phyloP scores from a whole-genome alignment of 1,140 invertebrate species.

The Zaprionus tsacasi region DNA sequence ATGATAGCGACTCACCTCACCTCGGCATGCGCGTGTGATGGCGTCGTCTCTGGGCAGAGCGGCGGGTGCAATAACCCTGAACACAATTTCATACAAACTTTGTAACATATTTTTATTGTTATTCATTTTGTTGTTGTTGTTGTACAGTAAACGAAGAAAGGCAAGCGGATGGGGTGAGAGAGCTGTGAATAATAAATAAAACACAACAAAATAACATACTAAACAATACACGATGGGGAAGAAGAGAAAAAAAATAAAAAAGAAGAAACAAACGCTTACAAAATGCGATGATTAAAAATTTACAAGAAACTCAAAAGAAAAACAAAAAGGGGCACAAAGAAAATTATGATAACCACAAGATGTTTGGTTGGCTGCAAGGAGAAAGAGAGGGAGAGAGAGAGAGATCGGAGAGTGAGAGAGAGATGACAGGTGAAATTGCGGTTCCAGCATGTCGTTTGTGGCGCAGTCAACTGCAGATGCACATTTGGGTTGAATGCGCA shows the following conservation, averaged over 20 bases:
- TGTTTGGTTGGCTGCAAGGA: background rate
- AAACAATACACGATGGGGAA: slow-evolving; percentile 17
- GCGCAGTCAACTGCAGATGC: slow-evolving; percentile 71
- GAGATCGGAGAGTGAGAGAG: background rate
- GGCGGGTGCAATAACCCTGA: slow-evolving; percentile 71
- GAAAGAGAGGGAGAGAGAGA: background rate
- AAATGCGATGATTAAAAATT: slow-evolving; percentile 72
- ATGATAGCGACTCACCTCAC: slow-evolving; percentile 3
- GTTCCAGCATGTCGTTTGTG: slow-evolving; percentile 14
- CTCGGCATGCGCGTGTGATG: slow-evolving; percentile 21
- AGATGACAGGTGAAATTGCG: slow-evolving; percentile 1
- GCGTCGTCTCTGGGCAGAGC: slow-evolving; percentile 6
- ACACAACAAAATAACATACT: slow-evolving; percentile 31
- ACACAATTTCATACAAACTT: slow-evolving; percentile 28
- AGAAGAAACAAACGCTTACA: slow-evolving; percentile 55
- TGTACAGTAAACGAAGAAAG: slow-evolving; percentile 53
- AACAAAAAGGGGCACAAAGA: slow-evolving; percentile 43
- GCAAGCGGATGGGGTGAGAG: slow-evolving; percentile 48
- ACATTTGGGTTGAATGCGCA: slow-evolving; percentile 71
- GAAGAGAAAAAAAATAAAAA: slow-evolving; percentile 3
- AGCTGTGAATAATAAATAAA: slow-evolving; percentile 32
- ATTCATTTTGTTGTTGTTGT: slow-evolving; percentile 10
- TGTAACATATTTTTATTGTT: slow-evolving; percentile 42
- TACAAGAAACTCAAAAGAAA: slow-evolving; percentile 39
- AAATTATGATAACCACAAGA: slow-evolving; percentile 34